Conservation (phyloP, 37 sponge, comb jelly and placozoan genomes). For the Diacarnus erythraeanus region DNA sequence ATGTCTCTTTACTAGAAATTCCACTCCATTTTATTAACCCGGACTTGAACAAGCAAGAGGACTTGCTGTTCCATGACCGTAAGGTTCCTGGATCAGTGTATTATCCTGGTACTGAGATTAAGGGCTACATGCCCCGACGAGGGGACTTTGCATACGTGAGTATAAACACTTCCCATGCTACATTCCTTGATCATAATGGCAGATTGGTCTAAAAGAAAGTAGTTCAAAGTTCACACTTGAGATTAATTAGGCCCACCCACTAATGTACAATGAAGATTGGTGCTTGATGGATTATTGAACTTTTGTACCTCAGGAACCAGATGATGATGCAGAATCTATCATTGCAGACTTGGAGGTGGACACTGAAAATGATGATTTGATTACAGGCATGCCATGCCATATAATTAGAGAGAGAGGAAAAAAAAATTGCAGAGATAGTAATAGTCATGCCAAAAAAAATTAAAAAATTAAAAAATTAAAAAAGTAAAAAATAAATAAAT, state of each 20-base stretch:
- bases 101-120: constrained; percentile 61
- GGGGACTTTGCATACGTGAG: constrained; percentile 79
- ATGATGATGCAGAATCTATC: constrained; percentile 49
- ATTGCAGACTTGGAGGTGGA: constrained; percentile 23
- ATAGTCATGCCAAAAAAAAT: no score
- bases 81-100: no score
- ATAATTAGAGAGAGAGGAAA: no score
- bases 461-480: no score
- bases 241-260: no score
- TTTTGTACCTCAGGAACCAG: constrained; percentile 68
- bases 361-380: constrained; percentile 29
- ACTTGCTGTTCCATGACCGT: no score
- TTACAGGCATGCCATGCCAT: constrained; percentile 42
- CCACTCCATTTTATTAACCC: not conserved
- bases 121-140: constrained; percentile 76
- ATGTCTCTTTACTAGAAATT: not conserved
- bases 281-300: not conserved
- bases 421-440: no score
- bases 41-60: not conserved
- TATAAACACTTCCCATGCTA: not conserved
- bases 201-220: no score
- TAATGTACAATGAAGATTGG: no score
- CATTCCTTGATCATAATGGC: no score
- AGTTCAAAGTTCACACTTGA: no score
- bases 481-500: no score